phyloP scores from a whole-genome alignment of 2,797 vertebrate genomes.

The Orestias chungarensis region DNA sequence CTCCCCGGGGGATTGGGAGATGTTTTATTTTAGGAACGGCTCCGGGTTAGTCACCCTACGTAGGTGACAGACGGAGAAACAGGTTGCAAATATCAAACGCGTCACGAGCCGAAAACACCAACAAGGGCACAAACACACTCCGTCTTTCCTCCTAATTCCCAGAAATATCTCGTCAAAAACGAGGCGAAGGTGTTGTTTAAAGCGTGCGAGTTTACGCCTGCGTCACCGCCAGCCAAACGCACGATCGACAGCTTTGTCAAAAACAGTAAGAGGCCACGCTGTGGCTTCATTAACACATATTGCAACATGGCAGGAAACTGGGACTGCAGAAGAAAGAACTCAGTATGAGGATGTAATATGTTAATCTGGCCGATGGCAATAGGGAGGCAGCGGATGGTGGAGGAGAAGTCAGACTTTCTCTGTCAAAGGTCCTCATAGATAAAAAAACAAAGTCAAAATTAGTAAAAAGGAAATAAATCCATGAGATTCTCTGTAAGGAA shows the following conservation, averaged over 20 bases:
- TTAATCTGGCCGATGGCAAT: not conserved
- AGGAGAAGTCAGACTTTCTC: not conserved
- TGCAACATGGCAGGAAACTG: conserved; percentile 25
- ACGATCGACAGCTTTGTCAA: conserved; percentile 53
- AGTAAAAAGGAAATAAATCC: too few species aligned
- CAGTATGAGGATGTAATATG: conserved; percentile 16
- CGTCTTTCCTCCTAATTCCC: conserved; percentile 41
- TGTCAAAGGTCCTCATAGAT: not conserved
- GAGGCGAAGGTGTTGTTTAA: conserved; percentile 42
- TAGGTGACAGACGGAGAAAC: conserved; percentile 67
- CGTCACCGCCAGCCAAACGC: conserved; percentile 36
- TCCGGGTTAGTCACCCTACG: conserved; percentile 65
- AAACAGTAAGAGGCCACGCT: conserved; percentile 41
- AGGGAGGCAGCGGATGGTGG: not conserved
- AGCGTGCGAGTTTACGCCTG: conserved; percentile 25
- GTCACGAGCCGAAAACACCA: conserved; percentile 28
- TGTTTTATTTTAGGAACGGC: conserved; percentile 68
- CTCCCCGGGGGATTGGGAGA: conserved; percentile 52
- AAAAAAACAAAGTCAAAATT: too few species aligned
- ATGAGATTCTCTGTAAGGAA: too few species aligned
- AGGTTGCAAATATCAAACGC: conserved; percentile 70
- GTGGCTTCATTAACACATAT: conserved; percentile 36
- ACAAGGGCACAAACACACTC: not conserved
- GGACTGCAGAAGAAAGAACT: conserved; percentile 23
- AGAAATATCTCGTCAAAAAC: conserved; percentile 35